A percentile compares a stretch with the other conserved stretches of the same genome.
These are phyloP conservation scores for Euschistus heros DNA, from an alignment of 1,140 invertebrate species.

Conservation along the genomic window DNA sequence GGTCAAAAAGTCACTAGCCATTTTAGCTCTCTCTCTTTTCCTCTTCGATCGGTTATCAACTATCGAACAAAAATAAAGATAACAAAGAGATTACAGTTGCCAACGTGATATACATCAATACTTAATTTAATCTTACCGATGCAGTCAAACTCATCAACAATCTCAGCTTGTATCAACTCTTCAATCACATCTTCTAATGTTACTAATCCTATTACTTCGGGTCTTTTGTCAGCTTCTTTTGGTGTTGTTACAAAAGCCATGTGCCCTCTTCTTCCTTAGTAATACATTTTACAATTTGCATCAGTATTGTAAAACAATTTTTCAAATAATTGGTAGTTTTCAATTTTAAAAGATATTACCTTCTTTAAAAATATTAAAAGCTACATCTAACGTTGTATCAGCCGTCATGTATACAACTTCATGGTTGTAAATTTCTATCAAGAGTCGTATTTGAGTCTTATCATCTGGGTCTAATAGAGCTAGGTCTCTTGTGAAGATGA, in stretches of 20 bases:
- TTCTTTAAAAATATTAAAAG: conserved; percentile 52
- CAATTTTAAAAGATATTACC: conserved; percentile 31
- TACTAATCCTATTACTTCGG: conserved; percentile 36
- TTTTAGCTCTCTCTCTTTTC: conserved; percentile 18
- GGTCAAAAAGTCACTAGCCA: conserved; percentile 16
- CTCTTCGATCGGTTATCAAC: conserved; percentile 17
- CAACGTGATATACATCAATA: background rate
- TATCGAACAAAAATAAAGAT: background rate
- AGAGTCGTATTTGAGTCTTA: conserved; percentile 44
- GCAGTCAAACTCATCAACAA: conserved; percentile 39
- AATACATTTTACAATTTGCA: no score
- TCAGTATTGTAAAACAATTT: no score
- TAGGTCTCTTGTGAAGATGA: conserved; percentile 53
- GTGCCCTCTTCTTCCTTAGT: conserved; percentile 30
- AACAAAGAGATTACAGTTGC: no score
- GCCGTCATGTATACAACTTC: conserved; percentile 44
- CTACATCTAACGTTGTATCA: conserved; percentile 44
- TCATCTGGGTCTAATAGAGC: conserved; percentile 53
- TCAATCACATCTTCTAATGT: conserved; percentile 43
- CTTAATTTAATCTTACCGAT: conserved; percentile 3
- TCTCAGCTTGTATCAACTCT: conserved; percentile 40
- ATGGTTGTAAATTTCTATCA: conserved; percentile 49
- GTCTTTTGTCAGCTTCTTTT: conserved; percentile 31
- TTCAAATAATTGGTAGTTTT: no score
- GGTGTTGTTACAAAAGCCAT: conserved; percentile 36